Evolutionary conservation across 2,888 invertebrate species (phyloP), one percentile per base, ranked within the genome.

Genomic region (Anarsia innoxiella): DNA sequence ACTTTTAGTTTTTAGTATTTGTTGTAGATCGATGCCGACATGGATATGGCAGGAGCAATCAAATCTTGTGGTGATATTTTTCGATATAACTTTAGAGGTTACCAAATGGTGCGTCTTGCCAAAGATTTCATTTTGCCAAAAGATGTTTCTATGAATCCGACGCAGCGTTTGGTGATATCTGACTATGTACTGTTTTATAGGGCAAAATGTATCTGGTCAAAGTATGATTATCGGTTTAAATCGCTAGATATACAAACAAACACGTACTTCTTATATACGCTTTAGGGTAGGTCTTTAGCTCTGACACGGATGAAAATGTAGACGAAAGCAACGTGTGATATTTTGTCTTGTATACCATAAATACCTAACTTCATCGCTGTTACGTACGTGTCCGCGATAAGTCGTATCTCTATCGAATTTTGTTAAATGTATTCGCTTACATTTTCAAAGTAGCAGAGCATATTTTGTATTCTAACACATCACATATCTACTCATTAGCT

Each of bases 401-500:
- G n/a, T n/a, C n/a, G n/a, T n/a, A n/a, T n/a, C n/a, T n/a, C 13
- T 6, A 23, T 12, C 10, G 10, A 31, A 19, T 19, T 31, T 8
- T 15, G 16, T 31, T 19, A 15, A 10, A 23, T 23, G 12, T 33
- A 13, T 56, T 49, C 46, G 53, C 53, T 53, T 52, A 56, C 52
- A 52, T 44, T 44, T 57, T 49, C 56, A 49, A 51, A 49, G 59
- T 46, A 56, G 46, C 53, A 56, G 58, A 45, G 43, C 39, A 32
- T 54, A 44, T n/a, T 56, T 49, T 61, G 62, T 66, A 70, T 65
- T 61, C 71, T 75, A 76, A 78, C 63, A 75, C 75, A 73, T 77
- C 77, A 83, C 83, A 83, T 83, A 83, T 77, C 73, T 78, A 77
- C 69, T 77, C 74, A 72, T 73, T 79, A 61, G 77, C 76, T 63